Conservation (phyloP, 2,888 invertebrate species). For the Zelleria hepariella region DNA sequence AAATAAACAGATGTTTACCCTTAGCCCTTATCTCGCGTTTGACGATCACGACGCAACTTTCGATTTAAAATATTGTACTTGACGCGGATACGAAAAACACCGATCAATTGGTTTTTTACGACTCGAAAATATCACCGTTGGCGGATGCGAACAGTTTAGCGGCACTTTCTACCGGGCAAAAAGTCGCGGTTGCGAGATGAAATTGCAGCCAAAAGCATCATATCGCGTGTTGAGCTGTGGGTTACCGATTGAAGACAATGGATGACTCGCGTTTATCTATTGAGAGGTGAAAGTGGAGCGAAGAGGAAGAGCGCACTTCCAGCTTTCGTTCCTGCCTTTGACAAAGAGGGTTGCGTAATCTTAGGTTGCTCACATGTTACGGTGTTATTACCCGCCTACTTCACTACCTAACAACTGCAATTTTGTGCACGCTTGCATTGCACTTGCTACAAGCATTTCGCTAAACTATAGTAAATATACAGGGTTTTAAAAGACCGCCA, state of each 20-base stretch:
- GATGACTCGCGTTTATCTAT: neutral
- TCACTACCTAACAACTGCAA: neutral
- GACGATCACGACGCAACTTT: neutral
- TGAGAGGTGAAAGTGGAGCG: conserved; percentile 1
- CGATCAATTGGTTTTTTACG: neutral
- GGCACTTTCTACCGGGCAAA: neutral
- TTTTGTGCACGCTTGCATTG: neutral
- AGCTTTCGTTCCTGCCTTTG: neutral
- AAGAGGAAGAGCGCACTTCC: neutral
- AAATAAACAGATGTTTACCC: too few species aligned
- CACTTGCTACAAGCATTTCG: neutral
- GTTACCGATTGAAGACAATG: neutral
- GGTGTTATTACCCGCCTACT: neutral
- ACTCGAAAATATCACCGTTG: neutral
- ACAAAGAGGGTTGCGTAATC: neutral
- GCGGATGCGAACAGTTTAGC: neutral
- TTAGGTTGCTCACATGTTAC: neutral
- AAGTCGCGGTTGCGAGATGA: neutral
- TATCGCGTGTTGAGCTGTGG: neutral
- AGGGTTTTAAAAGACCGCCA: too few species aligned
- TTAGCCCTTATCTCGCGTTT: neutral
- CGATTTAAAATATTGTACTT: neutral
- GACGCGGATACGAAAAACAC: neutral
- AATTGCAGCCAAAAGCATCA: neutral
- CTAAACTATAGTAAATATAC: neutral